These are phyloP conservation scores for Zygothrica quintamaculata DNA, from an alignment of 2,888 invertebrate genomes.

Conservation along the genomic window DNA sequence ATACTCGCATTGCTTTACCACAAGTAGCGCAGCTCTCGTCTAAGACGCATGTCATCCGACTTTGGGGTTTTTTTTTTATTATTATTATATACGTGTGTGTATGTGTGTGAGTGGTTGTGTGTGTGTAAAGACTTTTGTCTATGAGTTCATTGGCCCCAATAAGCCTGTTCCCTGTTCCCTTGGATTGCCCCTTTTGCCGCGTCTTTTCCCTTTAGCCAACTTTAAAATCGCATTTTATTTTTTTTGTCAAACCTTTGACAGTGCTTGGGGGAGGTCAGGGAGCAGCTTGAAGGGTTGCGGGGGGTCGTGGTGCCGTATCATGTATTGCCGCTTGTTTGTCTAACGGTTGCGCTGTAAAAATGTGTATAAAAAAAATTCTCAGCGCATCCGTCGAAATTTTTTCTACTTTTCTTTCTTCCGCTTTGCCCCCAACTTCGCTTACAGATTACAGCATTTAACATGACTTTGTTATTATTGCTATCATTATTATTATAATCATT, in stretches of 20 bases:
- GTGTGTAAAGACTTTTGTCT: no score
- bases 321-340: background rate
- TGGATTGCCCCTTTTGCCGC: background rate
- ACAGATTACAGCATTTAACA: slow-evolving; percentile 61
- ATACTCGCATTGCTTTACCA: slow-evolving; percentile 51
- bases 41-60: slow-evolving; percentile 34
- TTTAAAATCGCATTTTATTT: slow-evolving; percentile 59
- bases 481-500: slow-evolving; percentile 26
- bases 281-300: no score
- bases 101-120: no score
- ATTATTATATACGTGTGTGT: no score
- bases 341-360: slow-evolving; percentile 43
- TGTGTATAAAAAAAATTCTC: no score
- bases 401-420: slow-evolving; percentile 28
- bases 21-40: slow-evolving; percentile 14
- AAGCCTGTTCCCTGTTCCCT: slow-evolving; percentile 22
- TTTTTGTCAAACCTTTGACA: slow-evolving; percentile 71
- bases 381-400: slow-evolving; percentile 50
- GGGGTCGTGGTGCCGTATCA: no score
- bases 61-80: slow-evolving; percentile 35
- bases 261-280: no score
- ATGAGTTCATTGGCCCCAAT: slow-evolving; percentile 70
- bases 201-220: slow-evolving; percentile 28
- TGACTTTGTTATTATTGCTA: slow-evolving; percentile 47
- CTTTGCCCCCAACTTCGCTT: no score